These are phyloP conservation scores for Meteorus colon DNA, from an alignment of 2,888 invertebrate genomes.

Conservation along the genomic window DNA sequence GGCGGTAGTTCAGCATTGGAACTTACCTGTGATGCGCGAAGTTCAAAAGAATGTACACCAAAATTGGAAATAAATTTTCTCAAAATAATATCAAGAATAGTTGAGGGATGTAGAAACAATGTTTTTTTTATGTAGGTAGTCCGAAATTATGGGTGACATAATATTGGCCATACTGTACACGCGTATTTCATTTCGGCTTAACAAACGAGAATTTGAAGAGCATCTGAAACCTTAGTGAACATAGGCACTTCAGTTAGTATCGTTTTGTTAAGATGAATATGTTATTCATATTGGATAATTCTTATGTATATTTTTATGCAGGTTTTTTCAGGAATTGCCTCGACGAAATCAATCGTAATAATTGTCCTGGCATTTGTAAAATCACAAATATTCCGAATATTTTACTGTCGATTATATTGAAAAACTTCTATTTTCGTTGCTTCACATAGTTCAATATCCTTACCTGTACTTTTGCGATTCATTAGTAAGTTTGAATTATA, in stretches of 20 bases:
- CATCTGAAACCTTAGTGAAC: conserved; percentile 83
- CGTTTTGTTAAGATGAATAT: not conserved
- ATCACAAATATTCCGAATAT: conserved; percentile 92
- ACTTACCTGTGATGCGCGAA: conserved; percentile 83
- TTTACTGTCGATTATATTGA: conserved; percentile 97
- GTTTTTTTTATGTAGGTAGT: conserved; percentile 75
- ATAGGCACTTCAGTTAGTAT: conserved; percentile 89
- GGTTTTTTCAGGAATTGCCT: conserved; percentile 94
- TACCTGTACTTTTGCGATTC: conserved; percentile 92
- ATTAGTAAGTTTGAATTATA: conserved; percentile 74
- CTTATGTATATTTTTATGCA: conserved; percentile 67
- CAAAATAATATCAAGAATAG: conserved; percentile 25
- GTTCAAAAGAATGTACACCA: conserved; percentile 80
- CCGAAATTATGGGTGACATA: conserved; percentile 80
- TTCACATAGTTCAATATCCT: conserved; percentile 90
- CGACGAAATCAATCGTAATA: conserved; percentile 95
- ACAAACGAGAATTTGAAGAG: conserved; percentile 76
- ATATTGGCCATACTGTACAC: conserved; percentile 94
- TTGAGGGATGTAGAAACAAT: conserved; percentile 48
- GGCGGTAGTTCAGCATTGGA: conserved; percentile 85
- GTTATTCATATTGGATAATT: not conserved
- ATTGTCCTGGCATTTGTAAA: conserved; percentile 93
- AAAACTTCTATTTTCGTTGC: conserved; percentile 95
- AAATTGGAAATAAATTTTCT: conserved; percentile 68
- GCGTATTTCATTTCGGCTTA: conserved; percentile 77